Evolutionary conservation across 2,888 invertebrate species (phyloP).

Genomic region (Aplocera efformata): DNA sequence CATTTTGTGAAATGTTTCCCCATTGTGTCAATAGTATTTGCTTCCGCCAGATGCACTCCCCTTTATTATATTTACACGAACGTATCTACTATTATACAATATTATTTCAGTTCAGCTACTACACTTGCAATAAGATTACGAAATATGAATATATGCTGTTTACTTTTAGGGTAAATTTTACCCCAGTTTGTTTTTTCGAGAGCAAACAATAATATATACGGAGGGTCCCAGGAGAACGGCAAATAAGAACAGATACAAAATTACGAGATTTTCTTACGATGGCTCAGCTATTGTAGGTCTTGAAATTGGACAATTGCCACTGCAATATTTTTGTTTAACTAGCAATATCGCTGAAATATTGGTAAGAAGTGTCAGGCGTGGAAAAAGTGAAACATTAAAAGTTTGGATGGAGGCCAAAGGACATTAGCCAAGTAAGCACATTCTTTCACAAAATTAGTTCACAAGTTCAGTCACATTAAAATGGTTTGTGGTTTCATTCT

Average conservation of each 20-base stretch:
- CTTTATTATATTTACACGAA: slow-evolving; percentile 32
- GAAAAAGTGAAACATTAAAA: slow-evolving; percentile 19
- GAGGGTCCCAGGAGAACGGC: slow-evolving; percentile 17
- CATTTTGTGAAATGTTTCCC: slow-evolving; percentile 19
- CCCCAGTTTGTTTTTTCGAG: slow-evolving; percentile 24
- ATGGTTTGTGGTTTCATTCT: too few relatives aligned
- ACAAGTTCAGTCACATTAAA: not conserved
- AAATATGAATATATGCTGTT: slow-evolving; percentile 43
- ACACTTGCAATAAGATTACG: slow-evolving; percentile 41
- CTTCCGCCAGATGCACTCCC: slow-evolving; percentile 28
- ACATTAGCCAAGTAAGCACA: slow-evolving; percentile 4
- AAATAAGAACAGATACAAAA: slow-evolving; percentile 10
- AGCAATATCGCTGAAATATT: slow-evolving; percentile 19
- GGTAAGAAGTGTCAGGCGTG: slow-evolving; percentile 13
- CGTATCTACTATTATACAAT: slow-evolving; percentile 37
- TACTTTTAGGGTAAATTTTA: slow-evolving; percentile 22
- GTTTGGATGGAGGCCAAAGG: slow-evolving; percentile 12
- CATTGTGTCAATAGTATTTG: slow-evolving; percentile 23
- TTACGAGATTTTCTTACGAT: slow-evolving; percentile 3
- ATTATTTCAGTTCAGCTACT: slow-evolving; percentile 33
- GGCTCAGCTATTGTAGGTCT: not conserved
- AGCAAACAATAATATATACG: slow-evolving; percentile 24
- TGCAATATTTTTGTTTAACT: slow-evolving; percentile 21
- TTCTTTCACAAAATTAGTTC: slow-evolving; percentile 3
- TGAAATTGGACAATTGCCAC: slow-evolving; percentile 16